phyloP scores from a whole-genome alignment of 2,113 vertebrate genomes.

The Gopherus evgoodei region DNA sequence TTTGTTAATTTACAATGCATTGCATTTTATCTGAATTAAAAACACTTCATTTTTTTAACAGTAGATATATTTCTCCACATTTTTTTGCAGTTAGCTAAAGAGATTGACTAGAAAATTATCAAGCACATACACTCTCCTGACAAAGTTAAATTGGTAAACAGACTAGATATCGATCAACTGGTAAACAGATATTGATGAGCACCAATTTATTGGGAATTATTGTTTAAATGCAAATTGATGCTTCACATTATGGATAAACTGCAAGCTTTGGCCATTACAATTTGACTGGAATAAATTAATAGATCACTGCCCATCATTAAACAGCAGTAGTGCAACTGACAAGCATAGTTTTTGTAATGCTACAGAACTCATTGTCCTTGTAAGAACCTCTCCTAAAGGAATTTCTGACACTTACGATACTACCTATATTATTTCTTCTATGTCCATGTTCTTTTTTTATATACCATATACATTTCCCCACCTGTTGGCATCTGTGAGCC shows the following conservation, averaged over 20 bases:
- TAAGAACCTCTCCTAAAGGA: neutral
- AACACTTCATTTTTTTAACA: constrained; percentile 14
- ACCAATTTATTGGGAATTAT: constrained; percentile 60
- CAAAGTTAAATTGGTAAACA: constrained; percentile 60
- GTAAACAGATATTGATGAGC: constrained; percentile 52
- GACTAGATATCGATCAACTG: constrained; percentile 66
- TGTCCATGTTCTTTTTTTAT: neutral
- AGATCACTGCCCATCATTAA: neutral
- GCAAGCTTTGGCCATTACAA: neutral
- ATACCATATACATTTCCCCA: neutral
- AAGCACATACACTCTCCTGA: constrained; percentile 43
- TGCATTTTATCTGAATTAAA: constrained; percentile 1
- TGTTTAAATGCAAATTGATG: constrained; percentile 66
- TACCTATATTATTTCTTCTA: neutral
- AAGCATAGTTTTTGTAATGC: neutral
- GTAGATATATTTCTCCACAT: neutral
- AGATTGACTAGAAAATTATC: constrained; percentile 32
- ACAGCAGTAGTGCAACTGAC: neutral
- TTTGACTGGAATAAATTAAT: neutral
- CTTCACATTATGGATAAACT: neutral
- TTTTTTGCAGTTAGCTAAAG: constrained; percentile 10
- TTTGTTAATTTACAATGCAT: constrained; percentile 31
- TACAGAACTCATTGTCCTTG: neutral
- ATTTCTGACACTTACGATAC: neutral
- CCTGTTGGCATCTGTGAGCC: neutral